A percentile compares a stretch with the other conserved stretches of the same genome.
Conservation (phyloP, 64 coral and sea anemone species). For the Porites australiensis region DNA sequence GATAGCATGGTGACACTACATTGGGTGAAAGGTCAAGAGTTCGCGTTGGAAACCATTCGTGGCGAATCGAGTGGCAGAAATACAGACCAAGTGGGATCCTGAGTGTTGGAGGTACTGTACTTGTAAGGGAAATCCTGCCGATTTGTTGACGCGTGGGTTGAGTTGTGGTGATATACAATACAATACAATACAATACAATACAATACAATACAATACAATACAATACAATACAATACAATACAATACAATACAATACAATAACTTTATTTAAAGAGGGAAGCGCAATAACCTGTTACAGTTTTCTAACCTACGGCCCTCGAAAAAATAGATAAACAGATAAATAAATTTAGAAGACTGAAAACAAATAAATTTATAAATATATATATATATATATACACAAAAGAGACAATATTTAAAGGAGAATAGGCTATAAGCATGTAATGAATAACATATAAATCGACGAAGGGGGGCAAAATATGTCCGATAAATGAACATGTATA, state of each 20-base stretch:
- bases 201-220: neutral
- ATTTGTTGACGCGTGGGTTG: conserved; percentile 47
- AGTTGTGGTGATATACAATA: neutral
- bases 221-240: neutral
- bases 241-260: conserved; percentile 16
- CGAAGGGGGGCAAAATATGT: no score
- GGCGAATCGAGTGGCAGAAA: conserved; percentile 50
- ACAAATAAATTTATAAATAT: no score
- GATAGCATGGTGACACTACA: conserved; percentile 53
- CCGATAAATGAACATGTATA: no score
- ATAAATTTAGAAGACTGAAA: no score
- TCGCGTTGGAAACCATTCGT: conserved; percentile 59
- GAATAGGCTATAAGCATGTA: no score
- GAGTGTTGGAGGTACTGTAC: conserved; percentile 38
- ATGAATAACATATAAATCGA: no score
- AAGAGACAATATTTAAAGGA: no score
- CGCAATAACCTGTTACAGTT: conserved; percentile 37
- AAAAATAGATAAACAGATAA: no score
- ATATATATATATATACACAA: no score
- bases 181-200: neutral
- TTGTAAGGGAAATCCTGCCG: conserved; percentile 46
- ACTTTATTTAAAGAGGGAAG: conserved; percentile 43
- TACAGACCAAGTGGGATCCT: conserved; percentile 38
- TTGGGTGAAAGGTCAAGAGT: conserved; percentile 33
- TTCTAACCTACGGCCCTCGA: conserved; percentile 24